A percentile compares a stretch with the other conserved stretches of the same genome.
These are phyloP conservation scores for Gandaritis pyraliata DNA, from an alignment of 2,888 invertebrate genomes.

Conservation along the genomic window DNA sequence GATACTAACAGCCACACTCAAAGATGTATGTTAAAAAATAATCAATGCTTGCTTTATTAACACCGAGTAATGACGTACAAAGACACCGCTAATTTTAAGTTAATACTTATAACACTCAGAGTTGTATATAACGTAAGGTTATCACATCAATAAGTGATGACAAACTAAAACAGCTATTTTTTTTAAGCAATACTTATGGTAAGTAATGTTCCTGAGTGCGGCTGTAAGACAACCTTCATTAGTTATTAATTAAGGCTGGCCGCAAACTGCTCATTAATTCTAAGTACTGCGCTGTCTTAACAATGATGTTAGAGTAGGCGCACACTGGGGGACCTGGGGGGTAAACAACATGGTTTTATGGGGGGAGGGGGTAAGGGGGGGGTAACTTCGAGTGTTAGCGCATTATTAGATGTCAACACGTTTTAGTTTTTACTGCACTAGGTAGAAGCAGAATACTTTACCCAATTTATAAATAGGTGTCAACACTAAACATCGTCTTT, in stretches of 20 bases:
- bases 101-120: too few species aligned
- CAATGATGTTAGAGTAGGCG: constrained; percentile 49
- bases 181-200: too few species aligned
- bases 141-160: too few species aligned
- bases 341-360: constrained; percentile 28
- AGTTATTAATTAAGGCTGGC: constrained; percentile 66
- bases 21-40: too few species aligned
- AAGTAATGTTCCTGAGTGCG: too few species aligned
- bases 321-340: constrained; percentile 42
- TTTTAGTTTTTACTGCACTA: constrained; percentile 8
- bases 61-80: too few species aligned
- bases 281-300: constrained; percentile 58
- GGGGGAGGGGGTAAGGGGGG: constrained; percentile 25
- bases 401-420: constrained; percentile 16
- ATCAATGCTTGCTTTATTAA: too few species aligned
- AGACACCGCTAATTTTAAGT: too few species aligned
- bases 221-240: constrained; percentile 52
- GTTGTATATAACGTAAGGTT: too few species aligned
- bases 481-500: too few species aligned
- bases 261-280: constrained; percentile 69
- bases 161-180: too few species aligned
- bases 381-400: constrained; percentile 19
- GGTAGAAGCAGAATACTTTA: constrained; percentile 5
- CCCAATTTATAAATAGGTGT: too few species aligned
- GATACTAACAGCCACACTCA: constrained; percentile 30